Percentiles rank a stretch among this genome's conserved stretches.
Evolutionary conservation across 2,113 vertebrate species (phyloP).

Genomic region (Hippocampus guttulatus): DNA sequence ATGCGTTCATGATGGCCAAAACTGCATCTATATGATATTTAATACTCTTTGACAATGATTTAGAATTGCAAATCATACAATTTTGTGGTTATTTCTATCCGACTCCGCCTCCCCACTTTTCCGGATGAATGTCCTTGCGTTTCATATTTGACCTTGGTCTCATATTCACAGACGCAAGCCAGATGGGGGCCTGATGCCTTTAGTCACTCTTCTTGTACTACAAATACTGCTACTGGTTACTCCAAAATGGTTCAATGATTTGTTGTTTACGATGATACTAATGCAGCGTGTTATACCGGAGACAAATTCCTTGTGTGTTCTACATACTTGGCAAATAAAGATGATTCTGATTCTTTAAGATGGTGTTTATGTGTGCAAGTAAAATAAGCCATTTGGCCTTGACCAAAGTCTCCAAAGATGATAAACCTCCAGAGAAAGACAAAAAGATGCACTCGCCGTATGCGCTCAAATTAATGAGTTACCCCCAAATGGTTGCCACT

Average conservation of each 20-base stretch:
- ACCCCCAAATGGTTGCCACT: constrained; percentile 62
- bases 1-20: background rate
- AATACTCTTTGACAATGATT: background rate
- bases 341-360: too few species aligned
- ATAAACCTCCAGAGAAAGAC: constrained; percentile 53
- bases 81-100: background rate
- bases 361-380: constrained; percentile 60
- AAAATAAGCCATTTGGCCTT: constrained; percentile 56
- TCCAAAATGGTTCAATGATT: too few species aligned
- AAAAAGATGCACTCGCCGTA: constrained; percentile 41
- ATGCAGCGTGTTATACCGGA: too few species aligned
- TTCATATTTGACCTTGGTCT: constrained; percentile 60
- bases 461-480: constrained; percentile 64
- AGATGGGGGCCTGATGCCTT: constrained; percentile 55
- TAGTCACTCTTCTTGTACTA: too few species aligned
- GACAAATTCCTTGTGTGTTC: too few species aligned
- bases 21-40: background rate
- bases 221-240: too few species aligned
- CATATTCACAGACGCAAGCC: constrained; percentile 37
- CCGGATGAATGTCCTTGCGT: constrained; percentile 39
- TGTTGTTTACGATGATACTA: too few species aligned
- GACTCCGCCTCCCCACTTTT: background rate
- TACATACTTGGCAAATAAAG: too few species aligned
- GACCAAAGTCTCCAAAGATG: constrained; percentile 58
- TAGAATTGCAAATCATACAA: background rate